Percentiles rank a stretch among this genome's conserved stretches.
Evolutionary conservation across 2,888 invertebrate species (phyloP).

Genomic region (Phalera bucephala): DNA sequence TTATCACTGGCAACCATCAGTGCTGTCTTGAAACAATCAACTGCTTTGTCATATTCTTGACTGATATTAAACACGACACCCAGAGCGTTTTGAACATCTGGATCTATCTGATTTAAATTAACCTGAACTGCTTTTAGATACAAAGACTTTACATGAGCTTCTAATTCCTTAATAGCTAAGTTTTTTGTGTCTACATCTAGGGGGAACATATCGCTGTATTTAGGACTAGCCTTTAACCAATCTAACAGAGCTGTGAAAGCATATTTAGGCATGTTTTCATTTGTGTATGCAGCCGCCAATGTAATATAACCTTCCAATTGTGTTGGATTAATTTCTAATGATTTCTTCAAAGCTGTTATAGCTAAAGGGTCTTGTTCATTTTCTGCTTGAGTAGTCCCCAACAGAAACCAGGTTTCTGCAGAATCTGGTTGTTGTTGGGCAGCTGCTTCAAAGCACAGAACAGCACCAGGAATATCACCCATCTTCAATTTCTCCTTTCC

Average conservation of each 20-base stretch:
- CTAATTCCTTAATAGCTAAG: conserved; percentile 71
- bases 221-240: conserved; percentile 91
- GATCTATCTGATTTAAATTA: conserved; percentile 89
- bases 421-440: conserved; percentile 91
- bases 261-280: conserved; percentile 96
- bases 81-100: conserved; percentile 96
- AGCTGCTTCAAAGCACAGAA: conserved; percentile 97
- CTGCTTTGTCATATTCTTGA: conserved; percentile 97
- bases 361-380: conserved; percentile 98
- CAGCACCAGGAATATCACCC: conserved; percentile 97
- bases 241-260: conserved; percentile 92
- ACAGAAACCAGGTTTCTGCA: conserved; percentile 92
- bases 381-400: conserved; percentile 97
- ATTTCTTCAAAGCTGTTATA: conserved; percentile 95
- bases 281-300: conserved; percentile 96
- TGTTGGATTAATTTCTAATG: conserved; percentile 89
- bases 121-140: conserved; percentile 91
- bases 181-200: conserved; percentile 69
- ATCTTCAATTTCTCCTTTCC: conserved; percentile 91
- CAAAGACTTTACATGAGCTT: conserved; percentile 87
- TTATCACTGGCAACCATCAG: conserved; percentile 91
- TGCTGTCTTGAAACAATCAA: conserved; percentile 97
- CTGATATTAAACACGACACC: conserved; percentile 98
- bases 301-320: conserved; percentile 94
- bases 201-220: conserved; percentile 89